These are phyloP conservation scores for Pseudochirops corinnae DNA, from an alignment of 2,797 vertebrate genomes.

Conservation along the genomic window DNA sequence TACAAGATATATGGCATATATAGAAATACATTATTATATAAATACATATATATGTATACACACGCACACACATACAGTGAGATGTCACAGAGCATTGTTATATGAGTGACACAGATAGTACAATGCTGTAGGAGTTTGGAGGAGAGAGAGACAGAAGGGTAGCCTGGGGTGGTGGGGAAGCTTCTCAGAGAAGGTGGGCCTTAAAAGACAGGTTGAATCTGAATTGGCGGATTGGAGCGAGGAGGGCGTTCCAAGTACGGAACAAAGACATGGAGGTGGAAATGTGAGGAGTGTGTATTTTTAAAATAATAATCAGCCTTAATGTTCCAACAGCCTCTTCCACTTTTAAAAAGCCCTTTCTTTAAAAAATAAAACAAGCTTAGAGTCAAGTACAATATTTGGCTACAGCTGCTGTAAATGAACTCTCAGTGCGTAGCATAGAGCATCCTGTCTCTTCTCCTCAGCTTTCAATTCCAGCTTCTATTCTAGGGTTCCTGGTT, in stretches of 20 bases:
- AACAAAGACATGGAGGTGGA: background rate
- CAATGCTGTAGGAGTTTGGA: background rate
- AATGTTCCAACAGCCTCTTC: conserved; percentile 81
- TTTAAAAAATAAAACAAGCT: conserved; percentile 82
- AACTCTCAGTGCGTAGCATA: conserved; percentile 64
- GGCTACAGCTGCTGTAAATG: conserved; percentile 83
- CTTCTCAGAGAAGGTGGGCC: background rate
- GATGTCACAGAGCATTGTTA: background rate
- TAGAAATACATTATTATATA: no score
- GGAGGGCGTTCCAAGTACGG: background rate
- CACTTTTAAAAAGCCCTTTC: conserved; percentile 80
- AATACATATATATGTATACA: no score
- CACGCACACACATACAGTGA: background rate
- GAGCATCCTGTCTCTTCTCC: conserved; percentile 74
- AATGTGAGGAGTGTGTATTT: conserved; percentile 57
- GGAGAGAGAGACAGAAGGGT: background rate
- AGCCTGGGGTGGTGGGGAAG: background rate
- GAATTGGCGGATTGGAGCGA: background rate
- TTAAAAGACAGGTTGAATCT: background rate
- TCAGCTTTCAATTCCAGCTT: conserved; percentile 54
- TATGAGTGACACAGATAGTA: background rate
- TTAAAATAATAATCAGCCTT: conserved; percentile 63
- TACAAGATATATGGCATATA: background rate
- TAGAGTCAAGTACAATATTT: conserved; percentile 84
- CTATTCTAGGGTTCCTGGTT: conserved; percentile 66